Base-by-base conservation (phyloP, 2,888 invertebrate species). In the Myathropa florea region DNA sequence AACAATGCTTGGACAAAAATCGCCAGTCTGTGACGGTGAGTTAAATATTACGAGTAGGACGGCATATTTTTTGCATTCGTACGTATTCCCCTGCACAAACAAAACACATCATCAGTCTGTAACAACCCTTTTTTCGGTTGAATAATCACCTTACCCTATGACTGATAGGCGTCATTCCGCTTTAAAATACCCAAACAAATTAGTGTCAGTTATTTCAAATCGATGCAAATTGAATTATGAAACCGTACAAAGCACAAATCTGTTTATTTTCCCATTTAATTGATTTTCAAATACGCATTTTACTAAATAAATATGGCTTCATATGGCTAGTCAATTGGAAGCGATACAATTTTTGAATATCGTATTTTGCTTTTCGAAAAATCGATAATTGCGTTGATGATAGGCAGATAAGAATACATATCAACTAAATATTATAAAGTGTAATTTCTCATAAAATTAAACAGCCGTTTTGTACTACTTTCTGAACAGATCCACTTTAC, bases 141-240 rank as follows among this genome's bases (percentile, higher is more conserved):
- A 18, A 18, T 18, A n/a, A 46, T 18, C n/a, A 18, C 39, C n/a
- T 39, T 1, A 18, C 46, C 46, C 46, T 7, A 18, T 9, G 46
- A 18, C 18, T 46, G n/a, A 46, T 7, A 18, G 46, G 18, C 9
- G 6, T 28, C 28, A 28, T 6, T 28, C 28, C 4, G 6, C 39
- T n/a, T 39, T 4, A n/a, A 39, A 39, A 39, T 1, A 39, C 6
- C 14, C 39, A 18, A 46, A 18, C 46, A 46, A n/a, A 46, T 46
- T 46, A 46, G 46, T 46, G 46, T 18, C 46, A 46, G 18, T 33
- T 24, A 65, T 61, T 61, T 10, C 30, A 21, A 61, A 39, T 23
- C 23, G 23, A 36, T 24, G 36, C 39, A 65, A 65, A 65, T 39
- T 65, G 39, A 65, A 36, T 65, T 65, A 65, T 33, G 46, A 46